Evolutionary conservation across 2,888 invertebrate genomes (phyloP).

Genomic region (Agonopterix subpropinquella): DNA sequence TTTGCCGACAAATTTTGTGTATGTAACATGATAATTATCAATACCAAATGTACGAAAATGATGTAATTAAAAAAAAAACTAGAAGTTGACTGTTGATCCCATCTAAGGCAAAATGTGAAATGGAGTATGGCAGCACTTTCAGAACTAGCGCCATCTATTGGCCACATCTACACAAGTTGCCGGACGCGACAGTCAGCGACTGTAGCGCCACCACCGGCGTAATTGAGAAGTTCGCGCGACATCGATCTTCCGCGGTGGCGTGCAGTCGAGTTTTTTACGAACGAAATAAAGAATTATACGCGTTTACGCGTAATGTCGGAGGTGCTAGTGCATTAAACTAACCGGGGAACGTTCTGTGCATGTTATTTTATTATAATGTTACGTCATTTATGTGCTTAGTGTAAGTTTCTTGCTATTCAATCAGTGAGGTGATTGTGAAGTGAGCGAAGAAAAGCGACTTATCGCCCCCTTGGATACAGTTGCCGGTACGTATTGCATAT

Average conservation of each 20-base stretch:
- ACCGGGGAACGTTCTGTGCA: slow-evolving; percentile 51
- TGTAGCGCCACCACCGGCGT: slow-evolving; percentile 37
- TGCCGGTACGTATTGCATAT: slow-evolving; percentile 55
- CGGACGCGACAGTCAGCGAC: slow-evolving; percentile 2
- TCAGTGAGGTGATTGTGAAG: slow-evolving; percentile 45
- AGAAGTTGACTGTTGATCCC: too few species aligned
- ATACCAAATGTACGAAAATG: too few species aligned
- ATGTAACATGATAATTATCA: too few species aligned
- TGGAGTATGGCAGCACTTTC: not conserved
- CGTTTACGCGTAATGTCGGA: slow-evolving; percentile 59
- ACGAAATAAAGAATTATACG: slow-evolving; percentile 57
- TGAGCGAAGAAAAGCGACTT: slow-evolving; percentile 40
- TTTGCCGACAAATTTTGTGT: too few species aligned
- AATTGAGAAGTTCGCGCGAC: slow-evolving; percentile 56
- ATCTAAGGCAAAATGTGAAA: too few species aligned
- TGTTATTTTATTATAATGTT: slow-evolving; percentile 56
- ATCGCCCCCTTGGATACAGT: slow-evolving; percentile 40
- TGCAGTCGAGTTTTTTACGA: slow-evolving; percentile 53
- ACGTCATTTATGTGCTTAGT: slow-evolving; percentile 66
- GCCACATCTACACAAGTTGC: not conserved
- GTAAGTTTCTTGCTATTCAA: slow-evolving; percentile 49
- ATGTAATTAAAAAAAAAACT: too few species aligned
- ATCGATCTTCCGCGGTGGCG: slow-evolving; percentile 67
- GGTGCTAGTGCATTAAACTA: slow-evolving; percentile 65
- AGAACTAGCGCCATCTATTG: slow-evolving; percentile 4